Conservation (phyloP, 1,140 invertebrate genomes). For the Drosophila virilis region DNA sequence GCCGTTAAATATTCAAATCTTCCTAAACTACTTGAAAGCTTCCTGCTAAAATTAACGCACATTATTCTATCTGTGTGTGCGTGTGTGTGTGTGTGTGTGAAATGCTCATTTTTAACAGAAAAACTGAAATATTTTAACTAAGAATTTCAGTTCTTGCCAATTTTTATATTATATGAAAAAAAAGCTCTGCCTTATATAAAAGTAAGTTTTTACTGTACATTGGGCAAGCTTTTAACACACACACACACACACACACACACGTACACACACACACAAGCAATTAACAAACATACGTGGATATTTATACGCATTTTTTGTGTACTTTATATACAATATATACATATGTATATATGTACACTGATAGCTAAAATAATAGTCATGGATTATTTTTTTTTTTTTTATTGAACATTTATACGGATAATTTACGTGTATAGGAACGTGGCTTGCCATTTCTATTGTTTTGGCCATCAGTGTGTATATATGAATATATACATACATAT, state of each 20-base stretch:
- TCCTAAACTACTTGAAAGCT: slow-evolving; percentile 32
- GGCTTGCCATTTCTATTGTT: no score
- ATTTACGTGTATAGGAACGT: no score
- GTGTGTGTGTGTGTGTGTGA: slow-evolving; percentile 1
- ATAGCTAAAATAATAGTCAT: neutral
- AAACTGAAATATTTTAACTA: neutral
- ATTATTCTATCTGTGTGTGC: slow-evolving; percentile 1
- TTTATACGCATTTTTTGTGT: slow-evolving; percentile 53
- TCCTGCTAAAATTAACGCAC: slow-evolving; percentile 20
- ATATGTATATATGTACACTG: slow-evolving; percentile 23
- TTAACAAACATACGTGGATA: slow-evolving; percentile 15
- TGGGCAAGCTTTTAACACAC: slow-evolving; percentile 3
- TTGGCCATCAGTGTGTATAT: no score
- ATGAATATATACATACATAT: slow-evolving; percentile 40
- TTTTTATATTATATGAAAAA: neutral
- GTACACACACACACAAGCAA: neutral
- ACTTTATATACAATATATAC: slow-evolving; percentile 36
- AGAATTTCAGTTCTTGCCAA: slow-evolving; percentile 14
- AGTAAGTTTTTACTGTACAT: neutral
- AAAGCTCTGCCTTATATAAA: neutral
- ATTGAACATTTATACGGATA: no score
- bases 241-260: slow-evolving; percentile 4
- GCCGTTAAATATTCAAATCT: slow-evolving; percentile 5
- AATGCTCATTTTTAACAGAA: neutral
- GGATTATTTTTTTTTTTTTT: no score